Percentiles rank a stretch among this genome's conserved stretches.
Evolutionary conservation across 1,140 invertebrate genomes (phyloP).

Genomic region (Eurosta solidaginis): DNA sequence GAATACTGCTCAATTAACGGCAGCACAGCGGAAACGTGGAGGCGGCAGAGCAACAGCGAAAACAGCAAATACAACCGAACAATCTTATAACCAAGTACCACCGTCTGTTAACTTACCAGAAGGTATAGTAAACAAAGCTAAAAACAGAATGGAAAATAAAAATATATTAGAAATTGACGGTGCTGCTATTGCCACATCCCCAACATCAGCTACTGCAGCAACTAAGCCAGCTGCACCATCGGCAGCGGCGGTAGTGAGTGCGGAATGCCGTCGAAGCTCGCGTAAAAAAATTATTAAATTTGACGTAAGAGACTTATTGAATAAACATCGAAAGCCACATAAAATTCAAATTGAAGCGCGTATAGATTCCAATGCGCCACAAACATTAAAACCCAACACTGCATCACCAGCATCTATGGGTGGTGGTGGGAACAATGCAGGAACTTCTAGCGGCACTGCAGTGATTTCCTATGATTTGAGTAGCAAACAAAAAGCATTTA

Average conservation of each 20-base stretch:
- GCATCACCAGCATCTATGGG: neutral
- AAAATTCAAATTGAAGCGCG: slow-evolving; percentile 54
- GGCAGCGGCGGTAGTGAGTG: neutral
- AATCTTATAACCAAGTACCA: too few species aligned
- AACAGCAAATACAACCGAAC: neutral
- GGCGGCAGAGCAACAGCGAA: neutral
- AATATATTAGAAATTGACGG: neutral
- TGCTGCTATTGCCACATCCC: neutral
- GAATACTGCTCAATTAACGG: neutral
- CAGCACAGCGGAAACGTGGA: slow-evolving; percentile 3
- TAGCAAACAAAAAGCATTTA: slow-evolving; percentile 36
- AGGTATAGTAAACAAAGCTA: neutral
- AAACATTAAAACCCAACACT: slow-evolving; percentile 3
- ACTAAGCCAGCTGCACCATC: neutral
- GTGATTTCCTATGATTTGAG: neutral
- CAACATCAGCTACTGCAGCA: neutral
- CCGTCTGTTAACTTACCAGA: neutral
- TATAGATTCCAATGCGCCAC: slow-evolving; percentile 46
- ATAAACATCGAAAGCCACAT: slow-evolving; percentile 47
- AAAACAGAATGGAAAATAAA: neutral
- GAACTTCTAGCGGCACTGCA: neutral
- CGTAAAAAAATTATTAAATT: slow-evolving; percentile 56
- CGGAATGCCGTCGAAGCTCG: slow-evolving; percentile 52
- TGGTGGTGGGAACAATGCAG: neutral
- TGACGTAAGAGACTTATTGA: slow-evolving; percentile 50